Conservation (phyloP, 1,140 invertebrate genomes). For the Venustaconcha ellipsiformis region DNA sequence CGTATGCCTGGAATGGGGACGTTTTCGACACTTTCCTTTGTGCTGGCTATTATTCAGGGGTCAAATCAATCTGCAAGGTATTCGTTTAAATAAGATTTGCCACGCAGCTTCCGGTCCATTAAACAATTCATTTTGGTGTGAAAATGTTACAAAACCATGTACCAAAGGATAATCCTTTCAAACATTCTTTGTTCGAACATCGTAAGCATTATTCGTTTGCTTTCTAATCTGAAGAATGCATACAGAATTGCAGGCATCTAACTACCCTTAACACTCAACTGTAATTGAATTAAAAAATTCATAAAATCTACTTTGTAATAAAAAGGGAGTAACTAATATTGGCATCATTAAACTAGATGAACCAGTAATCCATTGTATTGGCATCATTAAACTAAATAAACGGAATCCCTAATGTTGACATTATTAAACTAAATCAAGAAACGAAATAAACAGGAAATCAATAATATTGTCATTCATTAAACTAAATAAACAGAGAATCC, state of each 20-base stretch:
- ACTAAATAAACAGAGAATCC: no score
- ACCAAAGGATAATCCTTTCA: background rate
- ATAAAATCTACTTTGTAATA: no score
- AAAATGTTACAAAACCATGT: background rate
- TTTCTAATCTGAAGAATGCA: background rate
- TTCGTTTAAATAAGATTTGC: slow-evolving; percentile 62
- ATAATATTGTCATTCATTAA: no score
- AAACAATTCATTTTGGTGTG: background rate
- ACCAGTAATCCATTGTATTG: no score
- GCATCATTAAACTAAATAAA: no score
- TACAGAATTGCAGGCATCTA: background rate
- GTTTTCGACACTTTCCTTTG: slow-evolving; percentile 50
- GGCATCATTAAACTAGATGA: no score
- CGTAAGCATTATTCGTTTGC: background rate
- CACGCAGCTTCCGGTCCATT: background rate
- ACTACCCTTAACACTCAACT: background rate
- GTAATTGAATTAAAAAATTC: no score
- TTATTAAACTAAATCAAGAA: no score
- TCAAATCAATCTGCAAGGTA: slow-evolving; percentile 74
- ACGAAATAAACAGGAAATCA: no score
- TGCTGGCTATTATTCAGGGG: slow-evolving; percentile 59
- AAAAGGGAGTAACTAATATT: no score
- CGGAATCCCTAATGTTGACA: no score
- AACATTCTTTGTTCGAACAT: background rate
- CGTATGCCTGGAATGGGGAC: slow-evolving; percentile 45